A percentile compares a stretch with the other conserved stretches of the same genome.
These are phyloP conservation scores for Pogonocichla stellata DNA, from an alignment of 2,113 vertebrate genomes.

Conservation along the genomic window DNA sequence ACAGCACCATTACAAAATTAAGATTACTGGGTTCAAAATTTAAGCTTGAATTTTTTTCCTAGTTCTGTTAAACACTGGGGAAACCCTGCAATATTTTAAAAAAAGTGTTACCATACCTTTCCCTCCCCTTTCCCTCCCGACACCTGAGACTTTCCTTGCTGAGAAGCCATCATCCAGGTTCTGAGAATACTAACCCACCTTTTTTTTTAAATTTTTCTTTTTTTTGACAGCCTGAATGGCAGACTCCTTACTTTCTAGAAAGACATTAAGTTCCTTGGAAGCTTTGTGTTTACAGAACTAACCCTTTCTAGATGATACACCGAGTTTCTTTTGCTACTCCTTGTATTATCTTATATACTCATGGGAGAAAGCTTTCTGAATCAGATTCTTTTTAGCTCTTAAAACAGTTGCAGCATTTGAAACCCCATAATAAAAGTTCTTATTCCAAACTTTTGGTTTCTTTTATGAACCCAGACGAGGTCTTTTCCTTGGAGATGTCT, in stretches of 20 bases:
- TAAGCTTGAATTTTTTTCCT: conserved; percentile 65
- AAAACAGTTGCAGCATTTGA: conserved; percentile 80
- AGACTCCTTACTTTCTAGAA: conserved; percentile 72
- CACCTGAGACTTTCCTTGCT: conserved; percentile 72
- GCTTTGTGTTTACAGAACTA: conserved; percentile 75
- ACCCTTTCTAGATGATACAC: conserved; percentile 74
- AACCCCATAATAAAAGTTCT: conserved; percentile 71
- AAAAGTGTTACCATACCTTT: conserved; percentile 63
- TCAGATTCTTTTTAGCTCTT: conserved; percentile 75
- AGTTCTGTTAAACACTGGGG: conserved; percentile 62
- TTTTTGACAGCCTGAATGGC: conserved; percentile 82
- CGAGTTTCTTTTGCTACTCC: conserved; percentile 78
- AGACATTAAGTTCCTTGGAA: conserved; percentile 77
- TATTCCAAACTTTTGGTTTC: conserved; percentile 61
- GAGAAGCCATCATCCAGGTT: conserved; percentile 84
- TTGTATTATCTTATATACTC: conserved; percentile 74
- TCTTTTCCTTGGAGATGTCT: conserved; percentile 91
- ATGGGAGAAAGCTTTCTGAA: conserved; percentile 80
- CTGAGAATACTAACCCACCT: conserved; percentile 76
- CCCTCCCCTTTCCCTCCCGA: conserved; percentile 64
- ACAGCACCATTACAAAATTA: conserved; percentile 92
- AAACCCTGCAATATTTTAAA: conserved; percentile 73
- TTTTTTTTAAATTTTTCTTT: neutral
- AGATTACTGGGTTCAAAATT: conserved; percentile 84
- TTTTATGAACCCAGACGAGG: conserved; percentile 93